Conservation (phyloP, 2,797 vertebrate genomes). For the Glyptemys insculpta region DNA sequence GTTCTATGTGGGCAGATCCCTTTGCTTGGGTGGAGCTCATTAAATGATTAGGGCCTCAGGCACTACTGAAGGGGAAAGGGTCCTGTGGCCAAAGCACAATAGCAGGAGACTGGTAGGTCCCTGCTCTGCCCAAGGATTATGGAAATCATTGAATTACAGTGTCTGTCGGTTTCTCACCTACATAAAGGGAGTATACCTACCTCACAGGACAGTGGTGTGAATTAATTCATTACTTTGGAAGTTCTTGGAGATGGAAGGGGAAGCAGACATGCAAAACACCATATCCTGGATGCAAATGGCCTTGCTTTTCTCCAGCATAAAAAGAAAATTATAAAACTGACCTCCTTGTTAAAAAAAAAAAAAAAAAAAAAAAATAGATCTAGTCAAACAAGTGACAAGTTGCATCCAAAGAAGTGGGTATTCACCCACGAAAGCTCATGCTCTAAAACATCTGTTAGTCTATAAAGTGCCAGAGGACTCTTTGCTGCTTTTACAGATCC, state of each 20-base stretch:
- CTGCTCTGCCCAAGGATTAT: fast-evolving
- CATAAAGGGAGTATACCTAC: fast-evolving
- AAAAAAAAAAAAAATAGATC: not conserved
- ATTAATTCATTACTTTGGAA: not conserved
- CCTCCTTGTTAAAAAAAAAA: not conserved
- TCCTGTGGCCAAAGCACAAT: constrained; percentile 18
- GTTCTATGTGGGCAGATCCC: not conserved
- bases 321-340: not conserved
- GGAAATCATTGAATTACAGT: not conserved
- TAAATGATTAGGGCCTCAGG: not conserved
- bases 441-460: too few species aligned
- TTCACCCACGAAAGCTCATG: too few species aligned
- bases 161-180: not conserved
- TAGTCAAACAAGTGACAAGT: not conserved
- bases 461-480: too few species aligned
- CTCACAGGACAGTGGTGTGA: not conserved
- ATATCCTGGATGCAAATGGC: not conserved
- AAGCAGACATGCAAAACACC: not conserved
- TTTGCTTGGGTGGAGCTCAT: constrained; percentile 4
- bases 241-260: not conserved
- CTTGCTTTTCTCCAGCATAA: not conserved
- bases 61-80: not conserved
- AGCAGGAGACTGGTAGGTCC: not conserved
- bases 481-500: too few species aligned
- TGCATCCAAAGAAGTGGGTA: too few species aligned